Conservation (phyloP, 2,888 invertebrate species). For the Amorpha juglandis region DNA sequence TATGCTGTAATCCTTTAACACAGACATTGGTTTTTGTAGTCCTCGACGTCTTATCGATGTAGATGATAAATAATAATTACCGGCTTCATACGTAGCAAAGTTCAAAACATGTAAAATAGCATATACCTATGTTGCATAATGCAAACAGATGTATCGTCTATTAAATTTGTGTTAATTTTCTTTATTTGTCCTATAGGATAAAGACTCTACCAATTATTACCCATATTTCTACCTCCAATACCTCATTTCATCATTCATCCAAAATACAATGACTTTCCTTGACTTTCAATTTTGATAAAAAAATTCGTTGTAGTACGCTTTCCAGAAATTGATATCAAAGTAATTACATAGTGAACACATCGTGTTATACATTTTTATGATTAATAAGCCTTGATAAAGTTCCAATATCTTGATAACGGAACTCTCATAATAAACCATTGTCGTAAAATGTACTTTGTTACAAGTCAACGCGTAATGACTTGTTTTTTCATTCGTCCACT, state of each 20-base stretch:
- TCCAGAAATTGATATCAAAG: not conserved
- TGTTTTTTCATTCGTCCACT: too few species aligned
- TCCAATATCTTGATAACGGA: conserved; percentile 11
- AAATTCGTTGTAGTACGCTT: not conserved
- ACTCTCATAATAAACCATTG: not conserved
- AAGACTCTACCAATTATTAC: too few species aligned
- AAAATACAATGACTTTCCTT: not conserved
- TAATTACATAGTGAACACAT: not conserved
- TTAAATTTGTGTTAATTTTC: too few species aligned
- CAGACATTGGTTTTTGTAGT: not conserved
- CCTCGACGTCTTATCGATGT: not conserved
- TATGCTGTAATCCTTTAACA: not conserved
- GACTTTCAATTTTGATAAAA: not conserved
- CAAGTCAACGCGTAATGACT: not conserved
- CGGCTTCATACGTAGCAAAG: too few species aligned
- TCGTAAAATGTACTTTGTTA: not conserved
- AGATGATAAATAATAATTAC: too few species aligned
- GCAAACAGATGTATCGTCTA: too few species aligned
- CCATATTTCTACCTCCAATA: too few species aligned
- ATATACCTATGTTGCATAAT: too few species aligned
- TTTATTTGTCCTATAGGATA: not conserved
- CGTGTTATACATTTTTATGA: conserved; percentile 22
- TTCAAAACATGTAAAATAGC: too few species aligned
- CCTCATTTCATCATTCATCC: too few species aligned
- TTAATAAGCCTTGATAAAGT: conserved; percentile 23